phyloP scores from a whole-genome alignment of 1,140 invertebrate genomes.

The Paraescarpia echinospica region DNA sequence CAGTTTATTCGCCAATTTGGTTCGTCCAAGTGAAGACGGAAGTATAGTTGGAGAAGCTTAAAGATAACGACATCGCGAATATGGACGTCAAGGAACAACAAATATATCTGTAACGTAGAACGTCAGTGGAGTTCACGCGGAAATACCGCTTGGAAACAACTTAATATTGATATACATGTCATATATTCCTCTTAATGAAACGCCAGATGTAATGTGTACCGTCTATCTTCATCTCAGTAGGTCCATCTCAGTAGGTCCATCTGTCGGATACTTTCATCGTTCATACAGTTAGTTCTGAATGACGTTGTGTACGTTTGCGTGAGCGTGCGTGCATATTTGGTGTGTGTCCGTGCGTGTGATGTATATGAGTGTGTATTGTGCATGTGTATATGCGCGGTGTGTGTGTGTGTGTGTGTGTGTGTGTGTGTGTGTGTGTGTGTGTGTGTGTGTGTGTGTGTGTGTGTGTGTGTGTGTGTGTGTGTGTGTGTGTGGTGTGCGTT shows the following conservation, averaged over 20 bases:
- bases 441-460: no score
- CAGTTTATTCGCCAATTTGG: constrained; percentile 25
- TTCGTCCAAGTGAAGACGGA: constrained; percentile 22
- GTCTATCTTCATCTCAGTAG: no score
- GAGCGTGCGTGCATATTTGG: neutral
- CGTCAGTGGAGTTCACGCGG: no score
- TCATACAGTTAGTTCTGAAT: no score
- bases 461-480: no score
- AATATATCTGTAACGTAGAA: neutral
- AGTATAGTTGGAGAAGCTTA: constrained; percentile 18
- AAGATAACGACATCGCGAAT: neutral
- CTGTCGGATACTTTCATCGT: no score
- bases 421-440: neutral
- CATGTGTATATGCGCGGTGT: neutral
- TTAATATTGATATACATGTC: no score
- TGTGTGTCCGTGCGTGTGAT: neutral
- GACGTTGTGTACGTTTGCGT: neutral
- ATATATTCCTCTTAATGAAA: no score
- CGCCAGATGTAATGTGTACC: no score
- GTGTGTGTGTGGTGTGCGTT: no score
- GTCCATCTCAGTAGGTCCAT: no score
- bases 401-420: neutral
- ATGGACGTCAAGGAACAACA: neutral
- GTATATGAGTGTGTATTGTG: neutral
- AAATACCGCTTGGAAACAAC: no score